A percentile compares a stretch with the other conserved stretches of the same genome.
Evolutionary conservation across 2,113 vertebrate genomes (phyloP).

Genomic region (Plectropomus leopardus): DNA sequence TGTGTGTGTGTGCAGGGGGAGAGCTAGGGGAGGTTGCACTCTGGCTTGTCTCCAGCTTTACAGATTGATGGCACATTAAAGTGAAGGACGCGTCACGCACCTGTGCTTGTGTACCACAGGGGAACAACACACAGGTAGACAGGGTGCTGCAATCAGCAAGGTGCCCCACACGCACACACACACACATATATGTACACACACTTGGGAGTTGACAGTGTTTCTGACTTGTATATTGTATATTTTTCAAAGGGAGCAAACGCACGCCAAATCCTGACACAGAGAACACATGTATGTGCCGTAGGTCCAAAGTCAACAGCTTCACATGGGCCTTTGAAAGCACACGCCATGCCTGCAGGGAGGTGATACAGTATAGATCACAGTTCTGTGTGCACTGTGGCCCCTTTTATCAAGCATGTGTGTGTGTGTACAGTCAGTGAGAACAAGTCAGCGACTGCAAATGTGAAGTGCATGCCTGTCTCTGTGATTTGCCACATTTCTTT

Average conservation of each 20-base stretch:
- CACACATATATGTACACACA: conserved; percentile 10
- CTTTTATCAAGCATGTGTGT: conserved; percentile 33
- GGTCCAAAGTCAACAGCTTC: conserved; percentile 25
- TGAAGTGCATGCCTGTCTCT: conserved; percentile 23
- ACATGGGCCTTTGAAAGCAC: conserved; percentile 24
- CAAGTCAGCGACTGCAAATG: conserved; percentile 5
- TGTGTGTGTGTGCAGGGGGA: not conserved
- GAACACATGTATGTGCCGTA: conserved; percentile 7
- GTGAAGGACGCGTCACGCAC: conserved; percentile 78
- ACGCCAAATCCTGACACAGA: conserved; percentile 29
- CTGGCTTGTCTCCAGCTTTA: conserved; percentile 60
- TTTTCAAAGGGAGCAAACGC: conserved; percentile 27
- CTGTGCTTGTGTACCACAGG: conserved; percentile 60
- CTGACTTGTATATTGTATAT: conserved; percentile 10
- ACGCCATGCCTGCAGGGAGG: conserved; percentile 3
- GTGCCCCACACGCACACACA: conserved; percentile 34
- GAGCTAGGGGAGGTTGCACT: not conserved
- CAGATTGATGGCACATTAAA: conserved; percentile 76
- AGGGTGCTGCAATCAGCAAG: conserved; percentile 60
- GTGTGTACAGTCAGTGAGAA: conserved; percentile 2
- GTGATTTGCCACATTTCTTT: conserved; percentile 28
- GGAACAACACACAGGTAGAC: conserved; percentile 51
- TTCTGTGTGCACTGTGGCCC: conserved; percentile 31
- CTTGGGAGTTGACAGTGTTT: conserved; percentile 11
- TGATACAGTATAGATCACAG: conserved; percentile 32